Percentiles rank a stretch among this genome's conserved stretches.
These are phyloP conservation scores for Cheilosia vulpina DNA, from an alignment of 2,888 invertebrate species.

Conservation along the genomic window DNA sequence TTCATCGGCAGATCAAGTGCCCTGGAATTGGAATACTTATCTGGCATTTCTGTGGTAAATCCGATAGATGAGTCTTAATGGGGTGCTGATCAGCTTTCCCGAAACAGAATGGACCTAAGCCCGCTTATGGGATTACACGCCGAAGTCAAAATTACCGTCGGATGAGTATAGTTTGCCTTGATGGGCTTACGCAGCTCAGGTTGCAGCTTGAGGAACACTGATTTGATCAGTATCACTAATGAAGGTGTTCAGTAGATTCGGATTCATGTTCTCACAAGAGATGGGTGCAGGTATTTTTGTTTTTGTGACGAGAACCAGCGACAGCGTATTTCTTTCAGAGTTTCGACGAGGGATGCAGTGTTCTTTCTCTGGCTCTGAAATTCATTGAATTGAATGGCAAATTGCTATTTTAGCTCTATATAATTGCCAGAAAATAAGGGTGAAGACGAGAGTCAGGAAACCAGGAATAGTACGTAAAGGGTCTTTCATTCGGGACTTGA, in stretches of 20 bases:
- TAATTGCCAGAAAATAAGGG: no score
- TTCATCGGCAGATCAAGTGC: constrained; percentile 71
- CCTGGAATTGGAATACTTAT: constrained; percentile 61
- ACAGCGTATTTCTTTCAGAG: no score
- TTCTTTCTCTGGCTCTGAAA: no score
- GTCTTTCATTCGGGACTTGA: no score
- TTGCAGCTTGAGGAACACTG: constrained; percentile 29
- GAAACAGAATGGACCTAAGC: constrained; percentile 45
- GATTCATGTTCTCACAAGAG: constrained; percentile 1
- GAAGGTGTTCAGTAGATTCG: constrained; percentile 7
- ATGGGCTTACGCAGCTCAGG: constrained; percentile 48
- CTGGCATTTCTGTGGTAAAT: constrained; percentile 67
- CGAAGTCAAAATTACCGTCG: constrained; percentile 70
- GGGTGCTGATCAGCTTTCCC: constrained; percentile 43
- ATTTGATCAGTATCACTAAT: constrained; percentile 27
- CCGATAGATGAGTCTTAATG: constrained; percentile 53
- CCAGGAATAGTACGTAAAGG: no score
- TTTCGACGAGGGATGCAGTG: no score
- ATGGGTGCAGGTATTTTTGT: neutral
- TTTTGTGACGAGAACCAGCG: no score
- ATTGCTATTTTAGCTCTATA: no score
- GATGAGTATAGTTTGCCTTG: constrained; percentile 57
- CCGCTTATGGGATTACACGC: constrained; percentile 68
- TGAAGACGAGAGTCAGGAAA: no score
- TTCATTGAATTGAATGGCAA: no score